Base-by-base conservation (phyloP, 2,797 vertebrate genomes). In the Paedocypris micromegethes region DNA sequence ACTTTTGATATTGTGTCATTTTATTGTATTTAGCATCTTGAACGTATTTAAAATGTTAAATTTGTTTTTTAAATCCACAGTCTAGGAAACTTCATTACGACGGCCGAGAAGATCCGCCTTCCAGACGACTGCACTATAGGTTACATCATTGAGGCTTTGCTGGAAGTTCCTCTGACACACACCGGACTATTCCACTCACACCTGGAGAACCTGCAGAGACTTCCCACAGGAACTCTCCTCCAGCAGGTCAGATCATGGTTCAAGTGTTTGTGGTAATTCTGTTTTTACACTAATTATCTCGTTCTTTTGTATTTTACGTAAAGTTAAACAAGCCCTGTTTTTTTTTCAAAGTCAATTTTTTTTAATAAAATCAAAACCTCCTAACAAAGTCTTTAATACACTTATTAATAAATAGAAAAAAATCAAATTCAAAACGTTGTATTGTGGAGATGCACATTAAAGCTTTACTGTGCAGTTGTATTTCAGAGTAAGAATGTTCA, bases 71-170 rank as follows among this genome's bases (percentile, higher is more conserved):
- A 44, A 60, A 46, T 64, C 5, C 6, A 2, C 82, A 98, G 96
- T 86, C 84, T 97, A 73, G 96, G 96, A 6, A 94, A 95, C 72
- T 99, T 99, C 84, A 98, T 99, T 83, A 98, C 91, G 67, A 99
- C 96, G 0, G 96, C 96, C 0, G 96, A 99, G 84, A 91, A 92
- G 78, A 93, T 98, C 44, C 92, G 95, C 8, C 94, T 99, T 2
- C 96, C 96, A 0, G 96, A 98, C 0, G 96, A 99, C 86, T 98
- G 96, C 83, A 97, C 96, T 0, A 89, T 99, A 0, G 96, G 96
- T 66, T 99, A 98, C 86, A 99, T 98, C 63, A 96, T 96, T 0
- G 96, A 98, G 73, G 95, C 93, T 0, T 79, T 99, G 77, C 84
- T 99, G 81, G 94, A 96, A 9, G 94, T 95, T 3, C 84, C 83